Percentiles rank a stretch among this genome's conserved stretches.
Conservation (phyloP, 1,140 invertebrate genomes). For the Patella vulgata region DNA sequence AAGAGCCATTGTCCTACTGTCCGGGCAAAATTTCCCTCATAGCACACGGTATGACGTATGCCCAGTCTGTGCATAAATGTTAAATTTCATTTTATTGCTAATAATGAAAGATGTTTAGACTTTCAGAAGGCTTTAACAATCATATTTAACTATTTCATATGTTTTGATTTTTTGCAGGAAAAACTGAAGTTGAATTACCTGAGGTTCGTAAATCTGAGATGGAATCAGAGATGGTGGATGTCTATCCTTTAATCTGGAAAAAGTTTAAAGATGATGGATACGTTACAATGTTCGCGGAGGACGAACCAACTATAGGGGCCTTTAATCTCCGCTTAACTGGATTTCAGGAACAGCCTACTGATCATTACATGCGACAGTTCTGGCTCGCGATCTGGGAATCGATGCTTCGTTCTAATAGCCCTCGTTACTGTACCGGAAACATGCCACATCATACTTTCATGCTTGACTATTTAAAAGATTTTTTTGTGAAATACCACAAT, state of each 20-base stretch:
- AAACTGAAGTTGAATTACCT: conserved; percentile 52
- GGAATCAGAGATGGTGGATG: conserved; percentile 40
- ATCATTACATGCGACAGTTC: conserved; percentile 63
- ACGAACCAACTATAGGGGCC: conserved; percentile 51
- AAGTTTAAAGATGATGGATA: conserved; percentile 49
- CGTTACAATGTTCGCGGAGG: conserved; percentile 60
- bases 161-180: conserved; percentile 48
- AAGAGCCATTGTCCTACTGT: no score
- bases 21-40: no score
- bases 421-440: conserved; percentile 77
- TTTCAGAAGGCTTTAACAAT: no score
- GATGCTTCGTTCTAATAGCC: conserved; percentile 47
- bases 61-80: no score
- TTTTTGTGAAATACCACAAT: conserved; percentile 73
- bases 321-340: conserved; percentile 63
- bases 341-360: conserved; percentile 57
- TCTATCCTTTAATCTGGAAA: conserved; percentile 57
- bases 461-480: conserved; percentile 74
- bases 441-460: conserved; percentile 77
- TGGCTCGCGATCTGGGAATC: conserved; percentile 64
- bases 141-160: no score
- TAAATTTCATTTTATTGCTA: no score
- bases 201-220: conserved; percentile 39
- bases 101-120: no score
- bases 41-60: no score